Evolutionary conservation across 2,113 vertebrate genomes (phyloP).

Genomic region (Tylochromis polylepis): DNA sequence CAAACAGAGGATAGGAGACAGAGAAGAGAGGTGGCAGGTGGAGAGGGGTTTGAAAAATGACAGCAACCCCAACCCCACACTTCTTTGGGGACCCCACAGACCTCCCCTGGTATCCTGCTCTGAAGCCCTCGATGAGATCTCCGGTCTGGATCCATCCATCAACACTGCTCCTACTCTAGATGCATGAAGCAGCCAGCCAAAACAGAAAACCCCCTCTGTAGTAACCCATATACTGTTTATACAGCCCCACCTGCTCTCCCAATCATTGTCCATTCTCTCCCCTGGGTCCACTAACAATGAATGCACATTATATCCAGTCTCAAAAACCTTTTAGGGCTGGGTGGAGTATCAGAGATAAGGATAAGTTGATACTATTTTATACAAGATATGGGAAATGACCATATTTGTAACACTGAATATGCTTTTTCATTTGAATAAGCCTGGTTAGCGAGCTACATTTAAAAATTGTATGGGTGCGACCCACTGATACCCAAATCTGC

Average conservation of each 20-base stretch:
- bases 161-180: slow-evolving; percentile 4
- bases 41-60: slow-evolving; percentile 73
- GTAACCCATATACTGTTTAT: slow-evolving; percentile 32
- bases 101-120: slow-evolving; percentile 50
- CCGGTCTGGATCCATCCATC: slow-evolving; percentile 61
- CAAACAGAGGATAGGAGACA: slow-evolving; percentile 38
- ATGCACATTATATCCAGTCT: not conserved
- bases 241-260: slow-evolving; percentile 7
- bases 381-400: not conserved
- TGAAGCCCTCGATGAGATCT: slow-evolving; percentile 39
- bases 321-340: not conserved
- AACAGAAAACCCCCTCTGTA: slow-evolving; percentile 18
- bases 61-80: not conserved
- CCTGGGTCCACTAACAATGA: not conserved
- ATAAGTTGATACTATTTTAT: not conserved
- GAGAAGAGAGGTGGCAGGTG: slow-evolving; percentile 56
- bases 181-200: slow-evolving; percentile 19
- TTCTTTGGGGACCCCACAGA: slow-evolving; percentile 49
- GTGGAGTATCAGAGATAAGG: not conserved
- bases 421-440: not conserved
- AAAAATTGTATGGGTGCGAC: not conserved
- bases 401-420: not conserved
- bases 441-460: not conserved
- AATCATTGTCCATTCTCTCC: not conserved
- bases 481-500: not conserved